Evolutionary conservation across 2,888 invertebrate genomes (phyloP).

Genomic region (Drosophila barbarae): DNA sequence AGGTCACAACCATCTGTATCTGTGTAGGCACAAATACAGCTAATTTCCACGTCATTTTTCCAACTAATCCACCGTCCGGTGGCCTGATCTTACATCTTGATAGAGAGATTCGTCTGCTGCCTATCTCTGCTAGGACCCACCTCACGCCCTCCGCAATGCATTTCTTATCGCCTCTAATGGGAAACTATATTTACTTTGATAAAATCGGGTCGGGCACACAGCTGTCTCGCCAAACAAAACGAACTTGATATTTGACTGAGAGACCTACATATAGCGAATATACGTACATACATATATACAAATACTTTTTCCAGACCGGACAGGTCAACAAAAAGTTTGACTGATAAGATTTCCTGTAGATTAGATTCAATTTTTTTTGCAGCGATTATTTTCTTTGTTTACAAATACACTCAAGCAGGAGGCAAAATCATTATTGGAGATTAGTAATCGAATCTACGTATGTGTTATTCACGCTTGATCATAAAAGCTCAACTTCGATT

Average conservation of each 20-base stretch:
- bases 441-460: constrained; percentile 29
- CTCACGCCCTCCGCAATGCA: constrained; percentile 24
- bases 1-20: neutral
- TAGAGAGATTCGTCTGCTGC: constrained; percentile 5
- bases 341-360: constrained; percentile 55
- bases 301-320: constrained; percentile 35
- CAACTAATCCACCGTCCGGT: neutral
- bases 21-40: neutral
- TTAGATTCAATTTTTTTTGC: constrained; percentile 48
- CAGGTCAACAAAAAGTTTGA: constrained; percentile 58
- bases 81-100: constrained; percentile 21
- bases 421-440: constrained; percentile 29
- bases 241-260: constrained; percentile 25
- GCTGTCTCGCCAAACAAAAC: constrained; percentile 22
- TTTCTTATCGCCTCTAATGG: constrained; percentile 27
- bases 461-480: constrained; percentile 27
- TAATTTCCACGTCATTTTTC: constrained; percentile 13
- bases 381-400: constrained; percentile 46
- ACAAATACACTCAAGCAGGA: constrained; percentile 24
- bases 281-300: constrained; percentile 1
- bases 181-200: constrained; percentile 22
- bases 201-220: constrained; percentile 18
- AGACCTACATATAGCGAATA: constrained; percentile 22
- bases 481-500: constrained; percentile 17
- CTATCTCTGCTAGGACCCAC: neutral